These are phyloP conservation scores for Busseola fusca DNA, from an alignment of 2,888 invertebrate genomes.

Conservation along the genomic window DNA sequence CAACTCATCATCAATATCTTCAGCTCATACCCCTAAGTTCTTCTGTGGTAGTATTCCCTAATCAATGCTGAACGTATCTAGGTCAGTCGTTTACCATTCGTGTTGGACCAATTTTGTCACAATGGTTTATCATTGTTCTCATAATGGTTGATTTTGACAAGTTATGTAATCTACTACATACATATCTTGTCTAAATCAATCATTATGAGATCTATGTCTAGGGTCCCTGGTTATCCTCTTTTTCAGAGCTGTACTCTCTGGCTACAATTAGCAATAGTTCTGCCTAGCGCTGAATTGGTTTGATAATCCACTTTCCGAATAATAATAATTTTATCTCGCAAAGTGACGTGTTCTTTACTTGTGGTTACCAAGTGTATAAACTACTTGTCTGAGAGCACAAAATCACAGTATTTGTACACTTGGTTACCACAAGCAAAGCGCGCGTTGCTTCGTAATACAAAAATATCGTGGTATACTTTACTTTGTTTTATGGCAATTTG, in stretches of 20 bases:
- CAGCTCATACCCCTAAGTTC: no score
- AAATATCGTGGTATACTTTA: neutral
- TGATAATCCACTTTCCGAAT: neutral
- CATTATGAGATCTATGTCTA: no score
- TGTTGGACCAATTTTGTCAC: no score
- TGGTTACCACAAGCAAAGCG: neutral
- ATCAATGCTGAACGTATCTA: neutral
- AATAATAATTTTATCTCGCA: neutral
- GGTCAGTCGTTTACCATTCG: neutral
- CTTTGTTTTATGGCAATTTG: conserved; percentile 3
- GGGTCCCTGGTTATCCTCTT: no score
- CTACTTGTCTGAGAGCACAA: neutral
- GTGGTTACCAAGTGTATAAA: neutral
- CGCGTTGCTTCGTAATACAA: neutral
- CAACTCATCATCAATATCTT: neutral
- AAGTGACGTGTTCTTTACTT: neutral
- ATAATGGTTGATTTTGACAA: no score
- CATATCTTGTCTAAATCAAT: no score
- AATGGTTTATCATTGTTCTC: no score
- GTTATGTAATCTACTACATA: no score
- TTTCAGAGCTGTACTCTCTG: no score
- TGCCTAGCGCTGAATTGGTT: neutral
- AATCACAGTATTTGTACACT: neutral
- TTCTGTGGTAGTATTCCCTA: neutral
- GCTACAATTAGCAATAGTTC: neutral